Base-by-base conservation (phyloP, 53 echinoderm and acorn worm genomes). In the Arbacia lixula region DNA sequence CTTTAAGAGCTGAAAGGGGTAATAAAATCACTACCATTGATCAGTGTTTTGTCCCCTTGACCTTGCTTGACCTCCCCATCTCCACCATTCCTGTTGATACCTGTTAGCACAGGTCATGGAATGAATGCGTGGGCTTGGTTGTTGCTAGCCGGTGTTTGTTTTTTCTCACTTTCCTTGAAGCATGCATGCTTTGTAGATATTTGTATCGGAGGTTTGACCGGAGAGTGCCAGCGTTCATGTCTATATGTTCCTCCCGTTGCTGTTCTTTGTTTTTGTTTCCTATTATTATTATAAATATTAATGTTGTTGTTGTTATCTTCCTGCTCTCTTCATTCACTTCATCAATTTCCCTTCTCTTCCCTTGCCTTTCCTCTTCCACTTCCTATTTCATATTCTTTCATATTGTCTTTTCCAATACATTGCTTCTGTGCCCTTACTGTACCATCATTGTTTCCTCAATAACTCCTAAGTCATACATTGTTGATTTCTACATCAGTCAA, bases 11-110 rank as follows among this genome's bases (percentile, higher is more conserved):
- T 5, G 35, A 64, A 14, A 28, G 31, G 2, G 82, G 82, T 81
- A 81, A n/a, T n/a, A n/a, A 81, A 49, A 5, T 81, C 0, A 0
- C 32, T n/a, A 64, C 64, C 2, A 64, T 63, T 4, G 82, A 81
- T 63, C 82, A 81, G 1, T 81, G 82, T 64, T 81, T 81, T 52
- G 52, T 81, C 42, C 82, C 82, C 34, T 32, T 81, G 11, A 62
- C 82, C 0, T 10, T 52, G 64, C 63, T 81, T 33, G 82, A 81
- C 64, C 27, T 81, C n/a, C 82, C 82, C 3, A 31, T 81, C 17
- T 62, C 64, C 14, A 64, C 26, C 33, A 64, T 81, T 14, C 64
- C 82, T 1, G 14, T 8, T n/a, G 27, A 37, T 1, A 1, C 34
- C 32, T 68, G 69, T 42, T 40, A 27, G 69, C 29, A 1, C 2